A percentile compares a stretch with the other conserved stretches of the same genome.
phyloP scores from a whole-genome alignment of 1,140 invertebrate species.

The Eupristina koningsbergeri region DNA sequence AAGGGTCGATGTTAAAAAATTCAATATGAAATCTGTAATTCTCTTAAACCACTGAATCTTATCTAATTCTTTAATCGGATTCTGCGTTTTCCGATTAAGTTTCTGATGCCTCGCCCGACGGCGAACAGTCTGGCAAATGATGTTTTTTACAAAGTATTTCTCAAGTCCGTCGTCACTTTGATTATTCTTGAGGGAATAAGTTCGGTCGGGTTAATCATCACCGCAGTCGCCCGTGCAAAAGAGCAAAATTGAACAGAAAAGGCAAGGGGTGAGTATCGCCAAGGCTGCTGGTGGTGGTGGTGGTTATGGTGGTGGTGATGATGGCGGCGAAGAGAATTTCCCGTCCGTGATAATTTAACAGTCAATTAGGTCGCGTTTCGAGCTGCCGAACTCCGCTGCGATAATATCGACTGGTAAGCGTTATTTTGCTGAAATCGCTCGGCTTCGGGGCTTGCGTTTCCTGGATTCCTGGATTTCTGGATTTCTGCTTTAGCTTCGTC shows the following conservation, averaged over 20 bases:
- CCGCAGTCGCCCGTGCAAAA: slow-evolving; percentile 37
- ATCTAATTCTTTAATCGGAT: neutral
- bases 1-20: neutral
- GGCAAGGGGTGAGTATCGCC: slow-evolving; percentile 51
- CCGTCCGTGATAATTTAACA: slow-evolving; percentile 68
- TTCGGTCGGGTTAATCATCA: slow-evolving; percentile 54
- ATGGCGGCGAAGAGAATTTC: slow-evolving; percentile 52
- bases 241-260: slow-evolving; percentile 47
- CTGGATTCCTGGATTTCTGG: slow-evolving; percentile 56
- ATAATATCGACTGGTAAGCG: slow-evolving; percentile 71
- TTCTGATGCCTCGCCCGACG: slow-evolving; percentile 29
- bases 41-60: neutral
- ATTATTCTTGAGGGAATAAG: slow-evolving; percentile 17
- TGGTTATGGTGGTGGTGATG: slow-evolving; percentile 41
- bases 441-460: slow-evolving; percentile 48
- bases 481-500: slow-evolving; percentile 37
- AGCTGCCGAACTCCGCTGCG: slow-evolving; percentile 63
- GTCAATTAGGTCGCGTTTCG: slow-evolving; percentile 69
- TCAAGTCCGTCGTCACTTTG: neutral
- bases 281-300: slow-evolving; percentile 8
- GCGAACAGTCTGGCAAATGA: neutral
- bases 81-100: neutral
- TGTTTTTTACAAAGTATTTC: slow-evolving; percentile 11
- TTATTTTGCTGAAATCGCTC: slow-evolving; percentile 71
- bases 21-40: neutral